These are phyloP conservation scores for Urocitellus parryii DNA, from an alignment of 2,113 vertebrate species.

Conservation along the genomic window DNA sequence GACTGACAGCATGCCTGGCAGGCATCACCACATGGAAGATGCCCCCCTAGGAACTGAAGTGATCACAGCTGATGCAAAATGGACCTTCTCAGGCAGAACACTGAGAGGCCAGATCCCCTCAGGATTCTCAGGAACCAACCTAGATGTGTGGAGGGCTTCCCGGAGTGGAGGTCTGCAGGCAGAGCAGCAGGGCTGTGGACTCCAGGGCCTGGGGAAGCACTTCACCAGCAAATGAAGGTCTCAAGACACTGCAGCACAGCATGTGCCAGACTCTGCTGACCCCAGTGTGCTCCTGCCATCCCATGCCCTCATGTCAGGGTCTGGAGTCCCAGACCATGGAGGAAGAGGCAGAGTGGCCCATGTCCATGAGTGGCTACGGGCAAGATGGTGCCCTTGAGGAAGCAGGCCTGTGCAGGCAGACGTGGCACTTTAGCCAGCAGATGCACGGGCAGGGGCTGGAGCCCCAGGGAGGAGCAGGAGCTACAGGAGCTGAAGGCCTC, in stretches of 20 bases:
- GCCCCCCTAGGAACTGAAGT: not conserved
- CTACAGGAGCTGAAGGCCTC: too few species aligned
- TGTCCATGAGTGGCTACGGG: too few species aligned
- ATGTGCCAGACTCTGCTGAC: not conserved
- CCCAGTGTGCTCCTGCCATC: too few species aligned
- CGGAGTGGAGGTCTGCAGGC: accelerated
- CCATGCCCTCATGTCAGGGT: accelerated
- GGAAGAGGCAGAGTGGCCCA: too few species aligned
- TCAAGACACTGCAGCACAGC: not conserved
- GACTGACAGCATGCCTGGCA: not conserved
- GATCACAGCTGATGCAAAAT: accelerated
- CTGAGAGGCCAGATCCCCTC: not conserved
- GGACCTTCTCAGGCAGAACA: not conserved
- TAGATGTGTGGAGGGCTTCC: too few species aligned
- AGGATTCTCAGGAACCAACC: accelerated
- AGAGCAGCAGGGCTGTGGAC: not conserved
- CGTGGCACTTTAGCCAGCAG: too few species aligned
- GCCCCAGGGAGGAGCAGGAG: too few species aligned
- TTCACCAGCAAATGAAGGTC: accelerated
- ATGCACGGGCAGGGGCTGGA: too few species aligned
- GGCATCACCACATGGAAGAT: not conserved
- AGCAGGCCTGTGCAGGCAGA: too few species aligned
- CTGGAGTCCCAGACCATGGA: accelerated
- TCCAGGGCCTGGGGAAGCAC: accelerated
- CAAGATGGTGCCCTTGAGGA: too few species aligned